A percentile compares a stretch with the other conserved stretches of the same genome.
phyloP scores from a whole-genome alignment of 2,113 vertebrate genomes.

The Asarcornis scutulata region DNA sequence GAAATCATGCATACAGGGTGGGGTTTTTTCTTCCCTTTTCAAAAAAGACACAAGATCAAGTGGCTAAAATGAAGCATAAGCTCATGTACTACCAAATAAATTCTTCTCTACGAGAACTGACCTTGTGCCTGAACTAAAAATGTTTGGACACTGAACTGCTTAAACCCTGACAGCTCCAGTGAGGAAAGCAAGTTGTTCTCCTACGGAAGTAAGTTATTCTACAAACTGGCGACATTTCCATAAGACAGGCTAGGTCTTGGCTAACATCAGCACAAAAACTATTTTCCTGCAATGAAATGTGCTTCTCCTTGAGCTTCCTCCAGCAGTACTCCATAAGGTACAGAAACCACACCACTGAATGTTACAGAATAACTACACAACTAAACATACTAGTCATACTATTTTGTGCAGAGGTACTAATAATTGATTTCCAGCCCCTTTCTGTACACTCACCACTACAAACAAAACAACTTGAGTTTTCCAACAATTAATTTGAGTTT shows the following conservation, averaged over 20 bases:
- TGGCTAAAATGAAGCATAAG: neutral
- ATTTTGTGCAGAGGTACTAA: constrained; percentile 50
- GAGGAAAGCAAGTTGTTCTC: neutral
- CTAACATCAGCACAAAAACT: constrained; percentile 8
- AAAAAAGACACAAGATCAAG: neutral
- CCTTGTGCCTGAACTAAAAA: neutral
- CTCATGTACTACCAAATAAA: neutral
- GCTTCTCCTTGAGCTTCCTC: constrained; percentile 39
- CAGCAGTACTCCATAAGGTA: constrained; percentile 28
- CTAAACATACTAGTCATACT: constrained; percentile 28
- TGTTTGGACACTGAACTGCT: neutral
- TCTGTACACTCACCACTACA: constrained; percentile 28
- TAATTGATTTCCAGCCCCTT: constrained; percentile 56
- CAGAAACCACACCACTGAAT: neutral
- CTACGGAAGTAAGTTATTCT: neutral
- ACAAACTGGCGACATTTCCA: neutral
- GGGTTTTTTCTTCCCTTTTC: neutral
- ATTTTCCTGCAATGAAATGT: constrained; percentile 31
- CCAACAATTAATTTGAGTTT: constrained; percentile 32
- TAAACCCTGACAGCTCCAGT: neutral
- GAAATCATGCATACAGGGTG: neutral
- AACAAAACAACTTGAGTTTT: constrained; percentile 42
- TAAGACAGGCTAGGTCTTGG: neutral
- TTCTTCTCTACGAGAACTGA: neutral
- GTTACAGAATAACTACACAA: constrained; percentile 44